Percentiles rank a stretch among this genome's conserved stretches.
phyloP scores from a whole-genome alignment of 2,113 vertebrate genomes.

The Syrmaticus mikado region DNA sequence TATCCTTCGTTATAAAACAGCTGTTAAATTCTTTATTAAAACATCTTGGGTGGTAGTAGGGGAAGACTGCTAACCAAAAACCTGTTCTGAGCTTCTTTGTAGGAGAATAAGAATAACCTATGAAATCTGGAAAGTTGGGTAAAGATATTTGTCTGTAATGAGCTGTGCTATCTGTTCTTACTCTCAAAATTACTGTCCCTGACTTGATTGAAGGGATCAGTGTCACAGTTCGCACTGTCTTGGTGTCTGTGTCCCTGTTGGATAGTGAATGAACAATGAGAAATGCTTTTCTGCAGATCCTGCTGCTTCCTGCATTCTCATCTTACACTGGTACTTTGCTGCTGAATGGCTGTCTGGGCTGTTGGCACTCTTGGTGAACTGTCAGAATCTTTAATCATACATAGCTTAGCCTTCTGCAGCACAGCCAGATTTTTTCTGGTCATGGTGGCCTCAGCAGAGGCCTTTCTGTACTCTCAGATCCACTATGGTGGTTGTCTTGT shows the following conservation, averaged over 20 bases:
- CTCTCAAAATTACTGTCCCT: not conserved
- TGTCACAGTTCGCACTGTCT: not conserved
- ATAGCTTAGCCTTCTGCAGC: not conserved
- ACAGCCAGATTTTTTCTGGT: not conserved
- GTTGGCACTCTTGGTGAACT: not conserved
- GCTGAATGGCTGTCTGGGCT: not conserved
- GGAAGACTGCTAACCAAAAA: not conserved
- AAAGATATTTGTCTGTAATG: not conserved
- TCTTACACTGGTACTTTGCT: not conserved
- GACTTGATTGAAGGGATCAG: not conserved
- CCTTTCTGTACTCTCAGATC: not conserved
- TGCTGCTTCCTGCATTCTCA: not conserved
- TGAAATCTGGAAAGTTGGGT: not conserved
- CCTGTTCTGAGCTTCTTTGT: not conserved
- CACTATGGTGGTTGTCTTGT: not conserved
- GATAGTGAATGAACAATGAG: not conserved
- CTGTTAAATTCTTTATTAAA: constrained; percentile 17
- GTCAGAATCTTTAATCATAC: not conserved
- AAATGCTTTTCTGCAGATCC: not conserved
- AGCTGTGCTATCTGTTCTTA: not conserved
- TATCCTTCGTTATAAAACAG: not conserved
- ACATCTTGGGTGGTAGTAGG: not conserved
- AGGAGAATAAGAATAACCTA: not conserved
- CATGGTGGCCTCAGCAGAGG: not conserved
- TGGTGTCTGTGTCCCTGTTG: not conserved